phyloP scores from a whole-genome alignment of 2,113 vertebrate genomes.

The Vombatus ursinus region DNA sequence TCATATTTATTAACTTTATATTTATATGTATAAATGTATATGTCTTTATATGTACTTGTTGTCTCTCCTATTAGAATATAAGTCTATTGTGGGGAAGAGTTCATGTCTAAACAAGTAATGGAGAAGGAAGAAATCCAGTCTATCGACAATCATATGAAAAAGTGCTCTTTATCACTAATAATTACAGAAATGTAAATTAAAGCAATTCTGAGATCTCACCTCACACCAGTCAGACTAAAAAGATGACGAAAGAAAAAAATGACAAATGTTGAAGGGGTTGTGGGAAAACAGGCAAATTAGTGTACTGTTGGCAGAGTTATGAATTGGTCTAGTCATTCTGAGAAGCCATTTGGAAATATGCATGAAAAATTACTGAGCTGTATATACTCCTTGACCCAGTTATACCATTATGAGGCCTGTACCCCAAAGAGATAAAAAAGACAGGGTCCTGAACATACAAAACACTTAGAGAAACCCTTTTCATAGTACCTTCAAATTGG shows the following conservation, averaged over 20 bases:
- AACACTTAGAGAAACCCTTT: not conserved
- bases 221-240: not conserved
- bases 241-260: not conserved
- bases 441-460: not conserved
- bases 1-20: not conserved
- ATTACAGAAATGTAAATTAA: not conserved
- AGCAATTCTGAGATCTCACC: not conserved
- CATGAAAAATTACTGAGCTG: no score
- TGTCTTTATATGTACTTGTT: not conserved
- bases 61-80: not conserved
- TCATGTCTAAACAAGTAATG: not conserved
- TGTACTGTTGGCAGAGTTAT: not conserved
- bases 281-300: not conserved
- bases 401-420: not conserved
- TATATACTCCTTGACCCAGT: no score
- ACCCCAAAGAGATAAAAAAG: not conserved
- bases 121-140: not conserved
- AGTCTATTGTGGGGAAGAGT: not conserved
- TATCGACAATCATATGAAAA: not conserved
- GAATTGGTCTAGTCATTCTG: not conserved
- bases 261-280: not conserved
- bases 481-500: not conserved
- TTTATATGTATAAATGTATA: not conserved
- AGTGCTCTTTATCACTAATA: not conserved
- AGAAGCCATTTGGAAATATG: not conserved